Evolutionary conservation across 1,140 invertebrate species (phyloP), one percentile per base, ranked within the genome.

Genomic region (Drosophila pseudoananassae): DNA sequence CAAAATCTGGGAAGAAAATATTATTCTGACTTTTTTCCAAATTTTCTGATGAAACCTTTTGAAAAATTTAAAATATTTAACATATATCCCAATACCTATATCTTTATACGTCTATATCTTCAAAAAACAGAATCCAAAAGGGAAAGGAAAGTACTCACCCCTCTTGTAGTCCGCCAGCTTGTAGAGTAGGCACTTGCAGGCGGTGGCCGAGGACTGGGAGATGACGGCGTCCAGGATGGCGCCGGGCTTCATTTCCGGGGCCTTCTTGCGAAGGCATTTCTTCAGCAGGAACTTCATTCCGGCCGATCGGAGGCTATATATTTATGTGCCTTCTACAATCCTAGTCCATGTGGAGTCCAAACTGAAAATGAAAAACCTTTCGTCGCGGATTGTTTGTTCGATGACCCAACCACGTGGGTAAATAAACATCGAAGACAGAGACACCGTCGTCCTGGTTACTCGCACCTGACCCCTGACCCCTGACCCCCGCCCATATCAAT

Each of bases 141-240:
- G 25, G 4, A 7, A 27, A 27, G 25, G 6, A 8, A 4, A 49
- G 12, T 23, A 40, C 64, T 77, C 76, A 94, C 94, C 97, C 92
- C 97, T 96, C 89, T 98, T 97, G 90, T 97, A 98, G 92, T 98
- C 97, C 5, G 97, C 97, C 46, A 98, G 92, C 88, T 95, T 95
- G 80, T 98, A 98, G 0, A 98, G 93, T 1, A 97, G 93, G 84
- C 96, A 97, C 76, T 97, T 96, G 89, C 97, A 96, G 84, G 97
- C 95, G 73, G 95, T 95, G 46, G 95, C 95, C 38, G 94, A 95
- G 4, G 95, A 96, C 91, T 97, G 96, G 14, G 95, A 98, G 90
- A 97, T 97, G 74, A 98, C 97, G 20, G 96, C 93, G 91, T 98
- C 97, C 64, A 98, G 94, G 51, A 97, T 97, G 38, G 96, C 91